Evolutionary conservation across 2,888 invertebrate species (phyloP).

Genomic region (Endotricha flammealis): DNA sequence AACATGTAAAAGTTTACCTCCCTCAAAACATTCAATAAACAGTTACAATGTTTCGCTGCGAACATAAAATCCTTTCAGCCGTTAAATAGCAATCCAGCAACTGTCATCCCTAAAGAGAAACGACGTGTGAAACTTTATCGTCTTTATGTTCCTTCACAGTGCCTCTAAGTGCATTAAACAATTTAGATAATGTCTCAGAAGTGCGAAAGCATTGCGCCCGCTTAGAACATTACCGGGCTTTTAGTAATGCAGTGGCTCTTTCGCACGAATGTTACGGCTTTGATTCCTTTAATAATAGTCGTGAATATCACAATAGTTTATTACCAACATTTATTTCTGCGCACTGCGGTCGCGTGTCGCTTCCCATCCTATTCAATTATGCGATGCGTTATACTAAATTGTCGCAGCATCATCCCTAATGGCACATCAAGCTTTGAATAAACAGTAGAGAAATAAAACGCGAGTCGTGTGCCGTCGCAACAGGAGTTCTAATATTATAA

Average conservation of each 20-base stretch:
- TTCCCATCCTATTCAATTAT: slow-evolving; percentile 73
- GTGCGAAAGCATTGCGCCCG: slow-evolving; percentile 45
- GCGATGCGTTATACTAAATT: slow-evolving; percentile 55
- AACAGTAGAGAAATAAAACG: slow-evolving; percentile 59
- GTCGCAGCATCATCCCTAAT: slow-evolving; percentile 67
- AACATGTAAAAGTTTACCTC: slow-evolving; percentile 10
- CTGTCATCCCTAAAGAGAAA: slow-evolving; percentile 32
- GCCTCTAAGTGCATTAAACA: slow-evolving; percentile 58
- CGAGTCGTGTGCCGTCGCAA: slow-evolving; percentile 66
- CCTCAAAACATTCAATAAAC: slow-evolving; percentile 12
- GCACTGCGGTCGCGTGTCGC: slow-evolving; percentile 62
- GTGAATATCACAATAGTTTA: slow-evolving; percentile 50
- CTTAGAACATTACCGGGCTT: slow-evolving; percentile 44
- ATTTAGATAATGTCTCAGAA: slow-evolving; percentile 61
- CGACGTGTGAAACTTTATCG: slow-evolving; percentile 38
- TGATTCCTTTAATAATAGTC: slow-evolving; percentile 50
- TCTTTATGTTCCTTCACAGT: slow-evolving; percentile 37
- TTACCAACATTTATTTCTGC: slow-evolving; percentile 59
- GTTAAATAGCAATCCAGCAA: slow-evolving; percentile 24
- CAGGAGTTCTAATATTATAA: slow-evolving; percentile 65
- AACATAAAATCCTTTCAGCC: slow-evolving; percentile 25
- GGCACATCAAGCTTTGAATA: slow-evolving; percentile 60
- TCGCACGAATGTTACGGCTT: slow-evolving; percentile 39
- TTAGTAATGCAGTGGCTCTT: slow-evolving; percentile 38
- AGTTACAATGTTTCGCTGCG: slow-evolving; percentile 11